phyloP scores from a whole-genome alignment of 2,113 vertebrate genomes.

The Pluvianellus socialis region DNA sequence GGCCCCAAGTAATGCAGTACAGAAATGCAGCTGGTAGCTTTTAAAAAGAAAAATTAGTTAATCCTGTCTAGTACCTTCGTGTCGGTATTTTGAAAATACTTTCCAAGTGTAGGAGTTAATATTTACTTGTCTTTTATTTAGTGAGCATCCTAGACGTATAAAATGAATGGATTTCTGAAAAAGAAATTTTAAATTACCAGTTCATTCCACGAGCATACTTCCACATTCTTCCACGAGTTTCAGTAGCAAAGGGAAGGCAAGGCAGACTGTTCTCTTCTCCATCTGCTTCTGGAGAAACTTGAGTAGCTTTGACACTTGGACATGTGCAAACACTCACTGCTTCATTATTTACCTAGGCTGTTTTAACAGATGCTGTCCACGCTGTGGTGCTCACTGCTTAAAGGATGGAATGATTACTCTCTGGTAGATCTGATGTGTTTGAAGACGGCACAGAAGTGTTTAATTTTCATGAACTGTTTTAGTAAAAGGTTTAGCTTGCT shows the following conservation, averaged over 20 bases:
- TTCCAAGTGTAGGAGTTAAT: not conserved
- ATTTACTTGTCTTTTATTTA: not conserved
- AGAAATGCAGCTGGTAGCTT: not conserved
- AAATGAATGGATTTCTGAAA: not conserved
- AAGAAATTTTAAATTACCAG: not conserved
- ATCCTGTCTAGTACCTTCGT: not conserved
- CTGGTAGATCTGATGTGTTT: not conserved
- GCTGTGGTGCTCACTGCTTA: not conserved
- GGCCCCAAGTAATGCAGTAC: rapidly evolving
- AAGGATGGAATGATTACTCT: not conserved
- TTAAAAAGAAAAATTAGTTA: not conserved
- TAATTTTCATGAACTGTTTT: not conserved
- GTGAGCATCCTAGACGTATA: not conserved
- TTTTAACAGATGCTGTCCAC: not conserved
- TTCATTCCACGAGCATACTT: not conserved
- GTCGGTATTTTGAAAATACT: not conserved
- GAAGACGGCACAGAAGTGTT: not conserved
- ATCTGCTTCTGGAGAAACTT: not conserved
- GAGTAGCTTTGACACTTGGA: not conserved
- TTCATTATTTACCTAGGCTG: not conserved
- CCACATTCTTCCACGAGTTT: not conserved
- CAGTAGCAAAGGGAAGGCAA: not conserved
- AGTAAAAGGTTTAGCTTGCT: not conserved
- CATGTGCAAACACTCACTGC: not conserved
- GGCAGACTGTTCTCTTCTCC: not conserved